Evolutionary conservation across 1,140 invertebrate species (phyloP).

Genomic region (Stegodyphus mimosarum): DNA sequence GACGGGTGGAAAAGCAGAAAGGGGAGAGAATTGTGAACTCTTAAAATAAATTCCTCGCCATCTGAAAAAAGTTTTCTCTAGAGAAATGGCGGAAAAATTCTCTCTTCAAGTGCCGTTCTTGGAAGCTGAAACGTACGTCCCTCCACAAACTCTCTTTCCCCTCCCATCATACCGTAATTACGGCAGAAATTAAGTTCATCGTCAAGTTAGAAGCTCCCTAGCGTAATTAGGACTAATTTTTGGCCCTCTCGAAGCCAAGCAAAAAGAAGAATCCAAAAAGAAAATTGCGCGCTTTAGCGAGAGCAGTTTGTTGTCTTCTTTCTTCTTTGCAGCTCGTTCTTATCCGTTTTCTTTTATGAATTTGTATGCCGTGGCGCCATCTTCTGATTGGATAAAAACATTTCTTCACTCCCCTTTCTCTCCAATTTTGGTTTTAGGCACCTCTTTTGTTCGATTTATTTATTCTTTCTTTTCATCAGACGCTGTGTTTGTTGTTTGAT

Average conservation of each 20-base stretch:
- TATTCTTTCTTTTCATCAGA: neutral
- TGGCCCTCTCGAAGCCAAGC: conserved; percentile 10
- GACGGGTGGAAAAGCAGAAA: neutral
- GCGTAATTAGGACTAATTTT: conserved; percentile 47
- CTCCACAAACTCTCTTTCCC: neutral
- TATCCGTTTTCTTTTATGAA: neutral
- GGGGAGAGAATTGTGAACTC: neutral
- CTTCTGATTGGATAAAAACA: conserved; percentile 8
- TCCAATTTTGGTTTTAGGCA: neutral
- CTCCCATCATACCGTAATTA: conserved; percentile 22
- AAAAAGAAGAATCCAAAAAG: conserved; percentile 10
- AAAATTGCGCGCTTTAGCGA: conserved; percentile 1
- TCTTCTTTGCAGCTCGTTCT: neutral
- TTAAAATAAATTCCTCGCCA: too few species aligned
- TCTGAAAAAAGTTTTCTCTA: too few species aligned
- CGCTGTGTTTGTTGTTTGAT: neutral
- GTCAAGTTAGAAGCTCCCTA: conserved; percentile 42
- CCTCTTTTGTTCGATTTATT: neutral
- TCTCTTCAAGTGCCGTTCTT: neutral
- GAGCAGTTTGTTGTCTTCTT: neutral
- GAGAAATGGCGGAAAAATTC: neutral
- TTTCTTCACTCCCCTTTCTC: neutral
- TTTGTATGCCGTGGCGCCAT: conserved; percentile 43
- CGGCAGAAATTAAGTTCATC: conserved; percentile 53
- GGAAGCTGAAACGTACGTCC: neutral